phyloP scores from a whole-genome alignment of 2,113 vertebrate species.

The Tupaia chinensis region DNA sequence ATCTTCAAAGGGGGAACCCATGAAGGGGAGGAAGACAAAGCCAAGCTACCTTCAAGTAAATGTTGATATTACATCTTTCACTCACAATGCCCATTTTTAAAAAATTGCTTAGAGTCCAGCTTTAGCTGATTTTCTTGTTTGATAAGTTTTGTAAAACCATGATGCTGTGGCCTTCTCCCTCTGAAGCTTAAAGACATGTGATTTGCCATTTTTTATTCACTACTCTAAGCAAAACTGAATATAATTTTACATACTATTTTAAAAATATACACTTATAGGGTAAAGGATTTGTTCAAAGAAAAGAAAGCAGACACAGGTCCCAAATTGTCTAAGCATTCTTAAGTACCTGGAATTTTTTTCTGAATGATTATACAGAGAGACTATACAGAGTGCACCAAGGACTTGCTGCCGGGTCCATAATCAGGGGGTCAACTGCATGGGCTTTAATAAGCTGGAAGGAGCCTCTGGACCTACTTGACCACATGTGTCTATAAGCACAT shows the following conservation, averaged over 20 bases:
- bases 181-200: slow-evolving; percentile 74
- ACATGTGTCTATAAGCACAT: slow-evolving; percentile 28
- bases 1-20: slow-evolving; percentile 19
- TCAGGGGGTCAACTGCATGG: not conserved
- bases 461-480: not conserved
- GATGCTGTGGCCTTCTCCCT: slow-evolving; percentile 46
- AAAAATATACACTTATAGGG: slow-evolving; percentile 64
- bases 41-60: slow-evolving; percentile 60
- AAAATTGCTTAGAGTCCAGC: slow-evolving; percentile 53
- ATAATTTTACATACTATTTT: slow-evolving; percentile 73
- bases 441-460: not conserved
- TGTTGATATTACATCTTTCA: slow-evolving; percentile 68
- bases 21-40: slow-evolving; percentile 32
- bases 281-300: slow-evolving; percentile 67
- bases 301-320: slow-evolving; percentile 73
- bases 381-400: slow-evolving; percentile 64
- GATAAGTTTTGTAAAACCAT: slow-evolving; percentile 61
- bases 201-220: slow-evolving; percentile 65
- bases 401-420: not conserved
- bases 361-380: slow-evolving; percentile 82
- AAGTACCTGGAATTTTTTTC: slow-evolving; percentile 79
- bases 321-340: slow-evolving; percentile 84
- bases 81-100: slow-evolving; percentile 73
- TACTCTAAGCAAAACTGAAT: slow-evolving; percentile 78
- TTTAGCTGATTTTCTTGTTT: slow-evolving; percentile 76